phyloP scores from a whole-genome alignment of 2,797 vertebrate species.

The Macroramphosus scolopax region DNA sequence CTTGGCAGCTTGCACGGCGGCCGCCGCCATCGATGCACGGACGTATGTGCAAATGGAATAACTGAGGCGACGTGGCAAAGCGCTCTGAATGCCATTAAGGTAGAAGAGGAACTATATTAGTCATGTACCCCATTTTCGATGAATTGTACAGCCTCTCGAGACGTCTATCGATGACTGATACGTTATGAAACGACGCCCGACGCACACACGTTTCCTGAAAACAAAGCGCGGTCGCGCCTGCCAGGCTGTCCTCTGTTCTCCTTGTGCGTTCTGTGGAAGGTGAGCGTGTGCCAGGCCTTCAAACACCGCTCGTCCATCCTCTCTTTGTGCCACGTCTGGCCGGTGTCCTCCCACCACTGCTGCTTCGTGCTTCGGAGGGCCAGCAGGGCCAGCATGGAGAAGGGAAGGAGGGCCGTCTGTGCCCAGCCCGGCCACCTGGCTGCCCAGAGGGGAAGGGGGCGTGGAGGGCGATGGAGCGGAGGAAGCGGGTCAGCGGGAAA shows the following conservation, averaged over 20 bases:
- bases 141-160: no score
- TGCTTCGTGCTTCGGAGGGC: constrained; percentile 59
- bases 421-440: constrained; percentile 73
- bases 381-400: constrained; percentile 69
- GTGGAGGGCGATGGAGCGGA: constrained; percentile 51
- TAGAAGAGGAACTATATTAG: no score
- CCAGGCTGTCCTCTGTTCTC: constrained; percentile 34
- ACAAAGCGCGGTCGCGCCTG: neutral
- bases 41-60: no score
- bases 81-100: no score
- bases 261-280: constrained; percentile 26
- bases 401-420: constrained; percentile 73
- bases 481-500: constrained; percentile 66
- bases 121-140: no score
- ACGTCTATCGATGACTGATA: no score
- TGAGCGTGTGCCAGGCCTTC: constrained; percentile 46
- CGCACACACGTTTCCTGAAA: constrained; percentile 11
- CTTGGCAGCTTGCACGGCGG: neutral
- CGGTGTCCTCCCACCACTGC: constrained; percentile 49
- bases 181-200: no score
- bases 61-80: no score
- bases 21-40: no score
- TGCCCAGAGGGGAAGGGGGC: constrained; percentile 71
- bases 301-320: constrained; percentile 43
- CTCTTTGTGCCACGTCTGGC: constrained; percentile 62